These are phyloP conservation scores for Thalpophila matura DNA, from an alignment of 2,888 invertebrate species.

Conservation along the genomic window DNA sequence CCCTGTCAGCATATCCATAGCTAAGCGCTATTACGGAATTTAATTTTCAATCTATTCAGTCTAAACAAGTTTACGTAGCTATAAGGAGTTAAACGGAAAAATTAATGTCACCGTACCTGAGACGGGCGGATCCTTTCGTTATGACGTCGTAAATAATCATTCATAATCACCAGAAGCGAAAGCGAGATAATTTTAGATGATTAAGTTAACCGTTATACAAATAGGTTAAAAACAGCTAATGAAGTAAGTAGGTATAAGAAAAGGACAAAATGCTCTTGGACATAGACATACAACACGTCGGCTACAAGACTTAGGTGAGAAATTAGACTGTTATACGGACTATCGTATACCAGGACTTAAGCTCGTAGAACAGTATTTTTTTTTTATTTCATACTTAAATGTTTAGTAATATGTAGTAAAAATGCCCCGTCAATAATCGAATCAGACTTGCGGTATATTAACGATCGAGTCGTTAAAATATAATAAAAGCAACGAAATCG, in stretches of 20 bases:
- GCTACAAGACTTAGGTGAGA: neutral
- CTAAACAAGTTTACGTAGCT: conserved; percentile 59
- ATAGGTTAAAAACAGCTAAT: conserved; percentile 16
- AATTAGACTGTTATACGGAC: conserved; percentile 29
- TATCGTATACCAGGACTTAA: neutral
- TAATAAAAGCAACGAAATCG: conserved; percentile 57
- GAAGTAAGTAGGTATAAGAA: conserved; percentile 14
- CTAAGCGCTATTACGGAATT: conserved; percentile 38
- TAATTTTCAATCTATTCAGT: conserved; percentile 62
- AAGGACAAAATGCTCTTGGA: conserved; percentile 9
- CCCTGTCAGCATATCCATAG: conserved; percentile 45
- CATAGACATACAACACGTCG: neutral
- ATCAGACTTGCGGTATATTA: conserved; percentile 22
- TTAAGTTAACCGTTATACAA: conserved; percentile 21
- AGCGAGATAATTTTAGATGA: conserved; percentile 36
- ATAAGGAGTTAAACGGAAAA: conserved; percentile 58
- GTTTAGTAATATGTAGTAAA: neutral
- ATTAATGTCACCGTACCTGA: conserved; percentile 56
- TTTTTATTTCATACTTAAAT: conserved; percentile 1
- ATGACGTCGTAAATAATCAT: conserved; percentile 63
- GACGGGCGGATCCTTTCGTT: conserved; percentile 59
- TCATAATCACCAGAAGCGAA: conserved; percentile 46
- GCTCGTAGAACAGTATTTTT: neutral
- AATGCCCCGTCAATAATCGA: conserved; percentile 25
- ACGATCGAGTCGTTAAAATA: conserved; percentile 57